Evolutionary conservation across 2,888 invertebrate species (phyloP).

Genomic region (Siphlonurus alternatus): DNA sequence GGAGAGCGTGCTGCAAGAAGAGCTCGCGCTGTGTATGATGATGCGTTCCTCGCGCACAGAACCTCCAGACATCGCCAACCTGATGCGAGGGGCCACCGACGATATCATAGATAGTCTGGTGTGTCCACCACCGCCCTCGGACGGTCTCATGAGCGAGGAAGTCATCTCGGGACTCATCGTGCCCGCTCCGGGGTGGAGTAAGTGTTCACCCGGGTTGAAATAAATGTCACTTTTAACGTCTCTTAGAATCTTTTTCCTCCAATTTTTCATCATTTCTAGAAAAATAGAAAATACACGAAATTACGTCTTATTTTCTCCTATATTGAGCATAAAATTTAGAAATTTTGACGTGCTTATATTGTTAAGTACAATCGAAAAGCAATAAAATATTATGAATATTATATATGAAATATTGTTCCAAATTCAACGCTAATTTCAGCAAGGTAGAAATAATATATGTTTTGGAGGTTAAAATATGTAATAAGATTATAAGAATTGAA

Average conservation of each 20-base stretch:
- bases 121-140: slow-evolving; percentile 89
- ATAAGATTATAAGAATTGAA: no score
- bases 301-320: no score
- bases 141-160: slow-evolving; percentile 87
- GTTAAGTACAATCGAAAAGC: no score
- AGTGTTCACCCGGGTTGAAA: slow-evolving; percentile 32
- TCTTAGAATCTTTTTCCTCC: slow-evolving; percentile 12
- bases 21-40: slow-evolving; percentile 88
- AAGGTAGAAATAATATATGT: no score
- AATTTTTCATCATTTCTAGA: slow-evolving; percentile 9
- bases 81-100: slow-evolving; percentile 58
- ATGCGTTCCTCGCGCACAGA: slow-evolving; percentile 59
- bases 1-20: slow-evolving; percentile 90
- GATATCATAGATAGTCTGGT: slow-evolving; percentile 90
- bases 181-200: slow-evolving; percentile 89
- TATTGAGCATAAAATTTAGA: no score
- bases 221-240: no score
- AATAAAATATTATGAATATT: no score
- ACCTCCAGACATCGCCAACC: slow-evolving; percentile 31
- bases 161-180: slow-evolving; percentile 94
- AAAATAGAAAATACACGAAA: no score
- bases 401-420: no score
- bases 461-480: no score
- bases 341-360: no score
- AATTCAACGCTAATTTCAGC: no score